phyloP scores from a whole-genome alignment of 2,113 vertebrate genomes.

The Pholis gunnellus region DNA sequence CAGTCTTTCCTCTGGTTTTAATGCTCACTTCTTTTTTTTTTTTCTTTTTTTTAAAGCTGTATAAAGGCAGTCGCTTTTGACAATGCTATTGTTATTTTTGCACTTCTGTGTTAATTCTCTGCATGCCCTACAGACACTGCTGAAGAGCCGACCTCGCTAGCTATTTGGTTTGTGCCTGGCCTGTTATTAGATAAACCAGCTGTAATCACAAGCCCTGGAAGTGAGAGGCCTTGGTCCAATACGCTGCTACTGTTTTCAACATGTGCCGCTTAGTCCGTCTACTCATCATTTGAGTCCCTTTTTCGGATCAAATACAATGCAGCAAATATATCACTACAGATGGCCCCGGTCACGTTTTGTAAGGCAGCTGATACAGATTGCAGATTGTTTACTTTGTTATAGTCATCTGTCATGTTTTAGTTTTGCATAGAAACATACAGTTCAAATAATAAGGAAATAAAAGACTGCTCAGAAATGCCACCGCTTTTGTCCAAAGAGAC shows the following conservation, averaged over 20 bases:
- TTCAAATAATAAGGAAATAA: too few relatives aligned
- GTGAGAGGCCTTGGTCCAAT: constrained; percentile 34
- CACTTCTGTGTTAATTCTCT: neutral
- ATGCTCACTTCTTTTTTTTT: neutral
- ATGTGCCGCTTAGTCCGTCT: constrained; percentile 6
- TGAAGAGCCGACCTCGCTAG: neutral
- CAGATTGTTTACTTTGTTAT: neutral
- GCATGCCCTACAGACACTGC: neutral
- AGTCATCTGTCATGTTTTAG: too few relatives aligned
- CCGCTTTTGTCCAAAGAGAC: too few relatives aligned
- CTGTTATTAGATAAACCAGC: constrained; percentile 26
- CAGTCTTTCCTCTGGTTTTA: neutral
- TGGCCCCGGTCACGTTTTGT: neutral
- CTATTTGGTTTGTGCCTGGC: constrained; percentile 14
- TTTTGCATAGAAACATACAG: too few relatives aligned
- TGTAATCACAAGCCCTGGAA: constrained; percentile 41
- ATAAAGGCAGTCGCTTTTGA: neutral
- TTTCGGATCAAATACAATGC: neutral
- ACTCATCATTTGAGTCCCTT: too few relatives aligned
- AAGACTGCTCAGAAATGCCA: too few relatives aligned
- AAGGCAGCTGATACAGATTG: neutral
- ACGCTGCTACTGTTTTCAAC: constrained; percentile 44
- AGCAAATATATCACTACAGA: neutral
- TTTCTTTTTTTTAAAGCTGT: neutral
- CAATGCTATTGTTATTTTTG: neutral